phyloP scores from a whole-genome alignment of 2,797 vertebrate genomes.

The Rhynchotus rufescens region DNA sequence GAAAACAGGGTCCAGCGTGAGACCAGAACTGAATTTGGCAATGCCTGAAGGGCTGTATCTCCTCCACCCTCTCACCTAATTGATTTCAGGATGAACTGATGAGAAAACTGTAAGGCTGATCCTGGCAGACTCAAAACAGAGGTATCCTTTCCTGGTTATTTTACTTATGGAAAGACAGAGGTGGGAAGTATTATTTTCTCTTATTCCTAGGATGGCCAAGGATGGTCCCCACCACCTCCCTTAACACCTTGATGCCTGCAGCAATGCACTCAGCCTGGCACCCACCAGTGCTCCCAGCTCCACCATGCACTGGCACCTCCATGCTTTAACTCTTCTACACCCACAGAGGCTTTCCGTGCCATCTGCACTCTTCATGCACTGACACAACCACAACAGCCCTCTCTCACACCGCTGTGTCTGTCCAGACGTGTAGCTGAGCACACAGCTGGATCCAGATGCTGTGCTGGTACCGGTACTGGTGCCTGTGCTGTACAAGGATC shows the following conservation, averaged over 20 bases:
- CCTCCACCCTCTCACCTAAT: background rate
- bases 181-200: background rate
- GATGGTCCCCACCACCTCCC: background rate
- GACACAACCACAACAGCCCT: fast-evolving
- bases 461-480: too few relatives aligned
- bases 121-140: background rate
- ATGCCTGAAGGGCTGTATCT: background rate
- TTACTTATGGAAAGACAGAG: background rate
- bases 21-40: background rate
- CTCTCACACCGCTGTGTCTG: background rate
- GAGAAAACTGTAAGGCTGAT: background rate
- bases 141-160: background rate
- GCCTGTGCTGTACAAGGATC: too few relatives aligned
- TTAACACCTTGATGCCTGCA: background rate
- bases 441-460: background rate
- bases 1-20: background rate
- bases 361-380: background rate
- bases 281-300: background rate
- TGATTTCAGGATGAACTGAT: background rate
- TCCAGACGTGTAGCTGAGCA: background rate
- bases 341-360: background rate
- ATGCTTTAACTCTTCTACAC: background rate
- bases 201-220: background rate
- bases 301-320: background rate
- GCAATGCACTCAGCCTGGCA: background rate